Evolutionary conservation across 2,113 vertebrate species (phyloP), one percentile per base, ranked within the genome.

Genomic region (Cynopterus brachyotis): DNA sequence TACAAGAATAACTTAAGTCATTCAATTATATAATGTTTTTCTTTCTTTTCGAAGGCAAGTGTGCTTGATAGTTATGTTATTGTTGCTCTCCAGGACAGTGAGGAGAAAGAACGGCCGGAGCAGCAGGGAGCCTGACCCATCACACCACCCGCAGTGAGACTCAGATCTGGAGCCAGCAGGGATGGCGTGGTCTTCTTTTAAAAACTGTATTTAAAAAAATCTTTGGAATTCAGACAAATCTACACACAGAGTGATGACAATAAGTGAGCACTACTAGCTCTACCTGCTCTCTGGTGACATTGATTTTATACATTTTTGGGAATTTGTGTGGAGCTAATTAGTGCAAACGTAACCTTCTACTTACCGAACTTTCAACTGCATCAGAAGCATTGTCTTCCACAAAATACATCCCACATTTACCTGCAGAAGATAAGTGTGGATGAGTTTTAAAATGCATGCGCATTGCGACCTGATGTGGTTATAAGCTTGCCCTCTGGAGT

Each of bases 321-420:
- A 88, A 64, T 85, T 17, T 85, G n/a, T 55, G 53, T 76, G 55
- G 30, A 59, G 64, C 72, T 86, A 78, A 0, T n/a, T 89, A 88
- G 24, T 20, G 16, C 9, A 76, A 80, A 89, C 11, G 76, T 69
- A 76, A 73, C 53, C 5, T 22, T 92, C 84, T 93, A 98, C 98
- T 98, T 98, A 99, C 99, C 60, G 98, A 99, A 95, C 96, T 99
- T 97, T 99, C 99, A 3, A 99, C 97, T 78, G 99, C 98, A 89
- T 99, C 99, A 81, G 99, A 98, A 73, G 99, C 99, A 24, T 99
- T 99, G 96, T 99, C 99, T 98, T 99, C 99, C 96, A 99, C 99
- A 99, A 99, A 99, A 98, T 99, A 99, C 99, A 99, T 99, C 92
- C 99, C 99, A 96, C 99, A 99, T 98, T 99, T 99, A 88, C 99